phyloP scores from a whole-genome alignment of 2,888 invertebrate species.

The Arge pagana region DNA sequence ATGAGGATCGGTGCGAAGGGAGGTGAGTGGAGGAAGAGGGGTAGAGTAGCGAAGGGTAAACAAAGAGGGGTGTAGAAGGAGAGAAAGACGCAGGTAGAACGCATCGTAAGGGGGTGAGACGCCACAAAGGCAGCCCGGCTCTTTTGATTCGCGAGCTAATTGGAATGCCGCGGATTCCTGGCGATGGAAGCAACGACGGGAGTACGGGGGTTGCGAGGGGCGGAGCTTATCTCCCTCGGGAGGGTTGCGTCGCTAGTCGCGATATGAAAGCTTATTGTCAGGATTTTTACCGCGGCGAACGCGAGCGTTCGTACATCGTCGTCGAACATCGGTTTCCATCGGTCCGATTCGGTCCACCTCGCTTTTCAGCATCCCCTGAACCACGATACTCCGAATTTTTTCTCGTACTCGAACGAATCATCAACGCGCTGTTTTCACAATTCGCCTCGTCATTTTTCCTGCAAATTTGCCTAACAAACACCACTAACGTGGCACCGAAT shows the following conservation, averaged over 20 bases:
- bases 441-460: no score
- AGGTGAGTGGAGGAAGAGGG: constrained; percentile 23
- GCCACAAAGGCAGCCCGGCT: constrained; percentile 57
- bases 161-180: constrained; percentile 58
- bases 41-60: constrained; percentile 1
- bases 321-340: no score
- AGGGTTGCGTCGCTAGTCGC: constrained; percentile 39
- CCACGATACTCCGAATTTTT: no score
- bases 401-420: no score
- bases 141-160: constrained; percentile 58
- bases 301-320: constrained; percentile 3
- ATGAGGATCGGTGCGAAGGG: background rate
- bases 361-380: no score
- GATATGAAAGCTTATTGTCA: constrained; percentile 41
- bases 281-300: constrained; percentile 18
- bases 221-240: constrained; percentile 51
- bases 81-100: constrained; percentile 27
- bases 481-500: no score
- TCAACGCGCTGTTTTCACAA: no score
- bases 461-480: no score
- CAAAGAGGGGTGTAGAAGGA: constrained; percentile 25
- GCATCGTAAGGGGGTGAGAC: constrained; percentile 43
- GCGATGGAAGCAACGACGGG: constrained; percentile 33
- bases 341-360: no score
- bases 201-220: constrained; percentile 30